Percentiles rank a stretch among this genome's conserved stretches.
Conservation (phyloP, 2,797 vertebrate genomes). For the Morelia viridis region DNA sequence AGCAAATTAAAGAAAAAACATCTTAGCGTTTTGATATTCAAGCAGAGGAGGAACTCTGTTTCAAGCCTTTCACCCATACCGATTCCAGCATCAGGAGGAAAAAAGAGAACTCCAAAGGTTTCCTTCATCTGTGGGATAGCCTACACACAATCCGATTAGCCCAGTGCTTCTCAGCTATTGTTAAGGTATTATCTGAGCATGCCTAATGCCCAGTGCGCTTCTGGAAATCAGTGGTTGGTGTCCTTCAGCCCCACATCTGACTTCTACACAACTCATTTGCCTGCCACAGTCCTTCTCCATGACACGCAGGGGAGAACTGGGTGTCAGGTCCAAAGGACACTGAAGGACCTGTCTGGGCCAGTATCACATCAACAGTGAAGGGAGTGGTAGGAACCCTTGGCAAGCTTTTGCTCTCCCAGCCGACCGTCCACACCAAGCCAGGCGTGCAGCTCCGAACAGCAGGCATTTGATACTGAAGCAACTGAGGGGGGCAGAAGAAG, state of each 20-base stretch:
- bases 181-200: background rate
- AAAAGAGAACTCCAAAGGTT: background rate
- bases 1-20: background rate
- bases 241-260: background rate
- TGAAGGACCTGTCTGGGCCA: background rate
- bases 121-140: background rate
- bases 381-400: background rate
- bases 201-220: background rate
- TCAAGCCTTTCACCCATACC: background rate
- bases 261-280: background rate
- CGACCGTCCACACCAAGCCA: background rate
- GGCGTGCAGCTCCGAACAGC: background rate
- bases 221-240: background rate
- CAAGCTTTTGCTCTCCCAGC: background rate
- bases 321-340: background rate
- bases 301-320: background rate
- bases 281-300: background rate
- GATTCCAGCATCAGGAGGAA: background rate
- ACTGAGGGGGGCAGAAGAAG: no score
- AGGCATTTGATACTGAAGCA: background rate
- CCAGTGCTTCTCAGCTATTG: background rate
- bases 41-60: background rate
- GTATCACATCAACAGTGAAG: background rate
- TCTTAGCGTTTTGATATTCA: background rate
- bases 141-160: background rate